A percentile compares a stretch with the other conserved stretches of the same genome.
These are phyloP conservation scores for Chionis minor DNA, from an alignment of 2,113 vertebrate species.

Conservation along the genomic window DNA sequence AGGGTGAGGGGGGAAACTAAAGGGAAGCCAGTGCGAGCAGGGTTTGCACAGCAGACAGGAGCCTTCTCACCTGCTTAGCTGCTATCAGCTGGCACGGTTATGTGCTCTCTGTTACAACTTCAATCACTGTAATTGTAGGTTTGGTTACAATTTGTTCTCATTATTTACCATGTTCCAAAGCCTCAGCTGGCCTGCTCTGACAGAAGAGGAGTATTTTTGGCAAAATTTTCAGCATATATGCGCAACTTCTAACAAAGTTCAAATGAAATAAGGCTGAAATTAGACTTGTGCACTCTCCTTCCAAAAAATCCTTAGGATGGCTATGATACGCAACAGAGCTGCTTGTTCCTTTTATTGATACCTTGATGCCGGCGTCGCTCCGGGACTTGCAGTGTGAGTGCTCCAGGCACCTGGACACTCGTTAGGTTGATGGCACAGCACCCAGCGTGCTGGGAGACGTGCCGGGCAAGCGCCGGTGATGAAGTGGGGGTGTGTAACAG, in stretches of 20 bases:
- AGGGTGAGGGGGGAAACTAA: background rate
- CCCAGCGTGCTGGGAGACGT: accelerated
- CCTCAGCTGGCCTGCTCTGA: background rate
- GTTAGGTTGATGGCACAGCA: no score
- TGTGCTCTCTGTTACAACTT: background rate
- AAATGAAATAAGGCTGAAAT: background rate
- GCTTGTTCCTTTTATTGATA: background rate
- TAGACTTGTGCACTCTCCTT: background rate
- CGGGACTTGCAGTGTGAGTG: accelerated
- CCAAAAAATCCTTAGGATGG: background rate
- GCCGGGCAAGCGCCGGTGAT: accelerated
- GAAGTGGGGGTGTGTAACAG: no score
- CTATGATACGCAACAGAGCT: background rate
- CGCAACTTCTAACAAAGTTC: background rate
- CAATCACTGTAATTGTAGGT: background rate
- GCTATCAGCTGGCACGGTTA: background rate
- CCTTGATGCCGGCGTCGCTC: background rate
- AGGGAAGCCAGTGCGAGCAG: background rate
- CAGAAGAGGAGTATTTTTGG: background rate
- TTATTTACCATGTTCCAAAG: background rate
- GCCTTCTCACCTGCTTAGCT: background rate
- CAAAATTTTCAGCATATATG: no score
- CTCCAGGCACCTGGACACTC: accelerated
- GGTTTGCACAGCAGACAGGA: background rate
- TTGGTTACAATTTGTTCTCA: background rate